A percentile compares a stretch with the other conserved stretches of the same genome.
These are phyloP conservation scores for Aurelia aurita complex sp. Pacific DNA, from an alignment of 30 jellyfish, hydroid and myxozoan species.

Conservation along the genomic window DNA sequence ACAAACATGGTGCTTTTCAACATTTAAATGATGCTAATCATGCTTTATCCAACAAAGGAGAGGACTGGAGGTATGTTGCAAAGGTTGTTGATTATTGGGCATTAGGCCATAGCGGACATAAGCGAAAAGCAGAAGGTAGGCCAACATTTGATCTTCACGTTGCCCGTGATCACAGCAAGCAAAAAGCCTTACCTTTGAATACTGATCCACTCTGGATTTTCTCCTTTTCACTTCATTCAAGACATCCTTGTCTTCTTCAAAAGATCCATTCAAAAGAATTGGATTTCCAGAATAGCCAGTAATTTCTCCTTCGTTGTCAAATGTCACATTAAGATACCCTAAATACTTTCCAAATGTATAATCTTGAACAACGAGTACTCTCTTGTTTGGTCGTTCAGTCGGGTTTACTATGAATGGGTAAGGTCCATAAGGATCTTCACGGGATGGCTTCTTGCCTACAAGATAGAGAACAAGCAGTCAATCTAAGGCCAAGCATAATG, in stretches of 20 bases:
- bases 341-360: slow-evolving; percentile 93
- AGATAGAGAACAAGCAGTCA: not conserved
- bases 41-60: too few species aligned
- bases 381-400: slow-evolving; percentile 61
- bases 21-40: too few species aligned
- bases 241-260: slow-evolving; percentile 62
- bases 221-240: slow-evolving; percentile 50
- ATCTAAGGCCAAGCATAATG: too few species aligned
- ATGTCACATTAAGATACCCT: slow-evolving; percentile 82
- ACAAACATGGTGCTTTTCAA: too few species aligned
- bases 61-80: too few species aligned
- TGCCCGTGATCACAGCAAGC: not conserved
- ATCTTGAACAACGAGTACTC: slow-evolving; percentile 87
- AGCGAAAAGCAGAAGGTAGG: too few species aligned
- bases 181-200: slow-evolving; percentile 59
- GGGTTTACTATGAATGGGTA: slow-evolving; percentile 88
- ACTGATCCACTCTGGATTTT: slow-evolving; percentile 18
- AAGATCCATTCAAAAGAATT: slow-evolving; percentile 71
- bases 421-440: slow-evolving; percentile 78
- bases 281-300: slow-evolving; percentile 88
- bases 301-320: slow-evolving; percentile 80
- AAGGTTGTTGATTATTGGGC: too few species aligned
- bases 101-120: too few species aligned
- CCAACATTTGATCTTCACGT: too few species aligned
- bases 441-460: slow-evolving; percentile 86